These are phyloP conservation scores for Drosophila mojavensis DNA, from an alignment of 1,140 invertebrate species.

Conservation along the genomic window DNA sequence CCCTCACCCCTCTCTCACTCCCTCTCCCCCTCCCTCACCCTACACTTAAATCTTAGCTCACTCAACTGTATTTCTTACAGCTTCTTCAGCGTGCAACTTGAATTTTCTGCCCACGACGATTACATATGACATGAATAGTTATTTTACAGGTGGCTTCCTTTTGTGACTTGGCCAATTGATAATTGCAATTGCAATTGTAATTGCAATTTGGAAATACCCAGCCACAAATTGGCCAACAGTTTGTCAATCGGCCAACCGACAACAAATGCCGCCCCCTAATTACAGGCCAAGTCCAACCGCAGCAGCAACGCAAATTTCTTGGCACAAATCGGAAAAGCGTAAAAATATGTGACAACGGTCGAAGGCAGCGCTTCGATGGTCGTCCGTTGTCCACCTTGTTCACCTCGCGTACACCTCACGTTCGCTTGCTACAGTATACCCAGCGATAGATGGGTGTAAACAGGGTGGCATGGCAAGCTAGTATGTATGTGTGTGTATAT, in stretches of 20 bases:
- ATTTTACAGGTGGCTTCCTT: conserved; percentile 30
- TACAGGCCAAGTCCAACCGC: conserved; percentile 39
- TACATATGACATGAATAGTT: neutral
- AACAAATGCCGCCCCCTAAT: conserved; percentile 68
- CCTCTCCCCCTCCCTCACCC: neutral
- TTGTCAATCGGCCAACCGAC: conserved; percentile 68
- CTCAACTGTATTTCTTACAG: too few relatives aligned
- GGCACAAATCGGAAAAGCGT: conserved; percentile 76
- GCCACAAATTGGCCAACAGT: conserved; percentile 60
- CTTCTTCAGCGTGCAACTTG: too few relatives aligned
- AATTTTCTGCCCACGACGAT: neutral
- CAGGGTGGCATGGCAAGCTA: too few relatives aligned
- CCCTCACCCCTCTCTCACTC: neutral
- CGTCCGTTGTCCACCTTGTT: conserved; percentile 5
- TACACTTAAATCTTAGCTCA: neutral
- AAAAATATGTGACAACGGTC: conserved; percentile 76
- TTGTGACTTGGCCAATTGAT: neutral
- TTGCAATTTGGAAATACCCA: conserved; percentile 44
- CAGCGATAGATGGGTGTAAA: too few relatives aligned
- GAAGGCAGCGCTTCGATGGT: conserved; percentile 62
- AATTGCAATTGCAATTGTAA: conserved; percentile 33
- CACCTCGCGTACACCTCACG: conserved; percentile 19
- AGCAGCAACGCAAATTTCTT: conserved; percentile 19
- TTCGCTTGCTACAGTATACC: neutral
- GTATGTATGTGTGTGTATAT: too few relatives aligned